A percentile compares a stretch with the other conserved stretches of the same genome.
Conservation (phyloP, 2,888 invertebrate genomes). For the Eilema griseolum region DNA sequence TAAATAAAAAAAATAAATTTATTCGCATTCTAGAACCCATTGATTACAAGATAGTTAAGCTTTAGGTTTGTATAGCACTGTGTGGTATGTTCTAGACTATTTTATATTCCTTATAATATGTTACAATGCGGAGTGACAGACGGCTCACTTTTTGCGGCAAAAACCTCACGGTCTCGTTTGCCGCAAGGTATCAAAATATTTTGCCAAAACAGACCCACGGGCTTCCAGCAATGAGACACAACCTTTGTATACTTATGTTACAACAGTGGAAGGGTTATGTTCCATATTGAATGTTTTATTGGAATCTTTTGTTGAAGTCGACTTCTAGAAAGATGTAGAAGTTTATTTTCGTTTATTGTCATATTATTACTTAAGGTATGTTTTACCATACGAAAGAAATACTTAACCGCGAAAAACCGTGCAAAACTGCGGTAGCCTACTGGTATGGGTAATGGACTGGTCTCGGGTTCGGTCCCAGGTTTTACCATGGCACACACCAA, state of each 20-base stretch:
- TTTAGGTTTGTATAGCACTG: no score
- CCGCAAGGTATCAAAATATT: slow-evolving; percentile 59
- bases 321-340: neutral
- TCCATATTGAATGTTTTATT: neutral
- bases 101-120: neutral
- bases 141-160: slow-evolving; percentile 33
- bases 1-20: no score
- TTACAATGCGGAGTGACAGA: slow-evolving; percentile 35
- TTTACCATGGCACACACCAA: no score
- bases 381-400: no score
- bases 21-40: no score
- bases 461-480: no score
- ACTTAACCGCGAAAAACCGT: no score
- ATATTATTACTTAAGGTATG: no score
- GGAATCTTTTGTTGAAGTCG: neutral
- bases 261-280: neutral
- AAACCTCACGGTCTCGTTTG: slow-evolving; percentile 48
- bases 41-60: no score
- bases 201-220: slow-evolving; percentile 50
- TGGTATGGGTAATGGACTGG: no score
- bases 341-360: neutral
- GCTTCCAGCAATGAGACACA: slow-evolving; percentile 27
- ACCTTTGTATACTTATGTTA: neutral
- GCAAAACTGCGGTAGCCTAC: no score
- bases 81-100: neutral